Evolutionary conservation across 2,797 vertebrate genomes (phyloP).

Genomic region (Anguilla obscura): DNA sequence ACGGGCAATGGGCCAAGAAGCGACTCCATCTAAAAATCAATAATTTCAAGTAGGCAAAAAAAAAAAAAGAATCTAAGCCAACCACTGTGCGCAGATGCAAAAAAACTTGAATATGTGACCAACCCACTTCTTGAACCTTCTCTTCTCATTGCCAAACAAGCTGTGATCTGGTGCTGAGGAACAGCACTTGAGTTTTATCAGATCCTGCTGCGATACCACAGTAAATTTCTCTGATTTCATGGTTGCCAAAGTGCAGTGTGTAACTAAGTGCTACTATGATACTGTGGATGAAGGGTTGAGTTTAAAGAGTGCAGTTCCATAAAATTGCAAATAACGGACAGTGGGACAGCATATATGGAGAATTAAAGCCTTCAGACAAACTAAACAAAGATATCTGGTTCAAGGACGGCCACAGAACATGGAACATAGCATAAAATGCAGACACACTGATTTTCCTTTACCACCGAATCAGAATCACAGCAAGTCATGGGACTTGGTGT

Average conservation of each 20-base stretch:
- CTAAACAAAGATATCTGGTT: slow-evolving; percentile 3
- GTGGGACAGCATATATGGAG: background rate
- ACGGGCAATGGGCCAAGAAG: slow-evolving; percentile 63
- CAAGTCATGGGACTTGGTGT: slow-evolving; percentile 25
- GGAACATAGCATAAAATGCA: background rate
- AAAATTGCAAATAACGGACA: background rate
- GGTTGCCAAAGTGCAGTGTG: background rate
- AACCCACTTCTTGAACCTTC: background rate
- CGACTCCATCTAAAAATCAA: slow-evolving; percentile 52
- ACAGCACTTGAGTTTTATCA: background rate
- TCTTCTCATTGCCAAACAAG: slow-evolving; percentile 18
- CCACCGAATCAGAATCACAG: slow-evolving; percentile 31
- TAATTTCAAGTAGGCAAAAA: slow-evolving; percentile 34
- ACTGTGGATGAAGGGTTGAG: background rate
- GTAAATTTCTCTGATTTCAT: slow-evolving; percentile 4
- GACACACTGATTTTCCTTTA: slow-evolving; percentile 10
- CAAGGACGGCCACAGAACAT: background rate
- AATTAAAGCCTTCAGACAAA: background rate
- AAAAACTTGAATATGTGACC: background rate
- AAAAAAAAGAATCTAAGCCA: slow-evolving; percentile 42
- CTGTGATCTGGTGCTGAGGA: slow-evolving; percentile 6
- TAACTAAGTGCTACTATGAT: background rate
- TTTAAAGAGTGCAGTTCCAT: slow-evolving; percentile 15
- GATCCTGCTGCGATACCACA: background rate
- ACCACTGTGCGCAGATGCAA: slow-evolving; percentile 31